Evolutionary conservation across 2,113 vertebrate species (phyloP).

Genomic region (Gorsachius goisagi): DNA sequence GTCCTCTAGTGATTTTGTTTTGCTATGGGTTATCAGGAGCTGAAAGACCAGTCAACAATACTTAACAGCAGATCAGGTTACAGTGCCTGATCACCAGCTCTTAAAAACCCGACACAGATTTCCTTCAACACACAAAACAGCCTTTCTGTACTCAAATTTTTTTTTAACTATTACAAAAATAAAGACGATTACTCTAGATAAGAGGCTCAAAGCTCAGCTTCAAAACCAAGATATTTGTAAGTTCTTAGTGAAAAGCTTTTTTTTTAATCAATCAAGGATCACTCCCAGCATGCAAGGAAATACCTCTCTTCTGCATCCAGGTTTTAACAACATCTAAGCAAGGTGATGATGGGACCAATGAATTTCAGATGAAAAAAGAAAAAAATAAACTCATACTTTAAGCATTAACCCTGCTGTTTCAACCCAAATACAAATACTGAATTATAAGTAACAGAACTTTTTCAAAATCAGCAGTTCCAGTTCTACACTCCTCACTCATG

Average conservation of each 20-base stretch:
- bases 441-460: background rate
- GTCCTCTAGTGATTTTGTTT: background rate
- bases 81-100: background rate
- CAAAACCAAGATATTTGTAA: fast-evolving
- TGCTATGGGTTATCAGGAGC: background rate
- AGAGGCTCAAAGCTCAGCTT: background rate
- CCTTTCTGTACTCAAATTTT: background rate
- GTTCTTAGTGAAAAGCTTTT: background rate
- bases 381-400: background rate
- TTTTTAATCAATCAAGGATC: background rate
- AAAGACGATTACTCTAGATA: background rate
- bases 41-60: background rate
- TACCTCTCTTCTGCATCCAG: background rate
- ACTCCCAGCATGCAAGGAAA: background rate
- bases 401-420: background rate
- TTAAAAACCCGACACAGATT: background rate
- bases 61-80: background rate
- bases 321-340: background rate
- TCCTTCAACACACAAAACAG: background rate
- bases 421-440: background rate
- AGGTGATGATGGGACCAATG: background rate
- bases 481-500: background rate
- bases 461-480: background rate
- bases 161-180: background rate
- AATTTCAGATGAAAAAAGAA: background rate